Evolutionary conservation across 2,797 vertebrate genomes (phyloP), one percentile per base, ranked within the genome.

Genomic region (Thunnus albacares): DNA sequence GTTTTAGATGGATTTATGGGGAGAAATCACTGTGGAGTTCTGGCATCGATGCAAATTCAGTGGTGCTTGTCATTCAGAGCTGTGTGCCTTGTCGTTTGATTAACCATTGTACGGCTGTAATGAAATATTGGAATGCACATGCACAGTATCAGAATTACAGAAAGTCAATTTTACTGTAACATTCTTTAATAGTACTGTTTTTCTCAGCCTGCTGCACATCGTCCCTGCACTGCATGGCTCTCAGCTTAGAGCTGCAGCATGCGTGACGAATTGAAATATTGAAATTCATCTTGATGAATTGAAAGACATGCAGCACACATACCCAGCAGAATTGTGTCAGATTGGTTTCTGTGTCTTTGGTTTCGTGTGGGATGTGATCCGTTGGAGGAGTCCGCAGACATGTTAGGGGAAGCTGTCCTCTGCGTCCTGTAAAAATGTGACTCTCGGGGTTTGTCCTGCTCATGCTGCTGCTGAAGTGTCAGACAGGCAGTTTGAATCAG

Each of bases 211-310:
- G 64, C 87, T 77, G 77, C 77, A 75, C 76, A 65, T 9, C 3
- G 0, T 59, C 73, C 56, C 71, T 53, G 45, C 62, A 30, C 71
- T 0, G 1, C 55, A 20, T 30, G 2, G 35, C 81, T 55, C 43
- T 0, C 43, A 0, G 51, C 77, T 26, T 53, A 67, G 59, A 56
- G 72, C 85, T 78, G 80, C 77, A 79, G 77, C 82, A n/a, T 22
- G 81, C 26, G 15, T 88, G 90, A 84, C 90, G 58, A 81, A 90
- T 80, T 84, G 79, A 87, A 90, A 91, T 85, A 87, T 74, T 89
- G 86, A 85, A 86, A 92, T 82, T 52, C 77, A 47, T 86, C 60
- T 76, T 57, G 79, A 86, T 87, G 87, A 85, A 85, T 65, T 80
- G 59, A 83, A 77, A 73, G 65, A 82, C 79, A 71, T 35, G 79